Evolutionary conservation across 2,888 invertebrate genomes (phyloP), one percentile per base, ranked within the genome.

Genomic region (Cyrtodaria siliqua): DNA sequence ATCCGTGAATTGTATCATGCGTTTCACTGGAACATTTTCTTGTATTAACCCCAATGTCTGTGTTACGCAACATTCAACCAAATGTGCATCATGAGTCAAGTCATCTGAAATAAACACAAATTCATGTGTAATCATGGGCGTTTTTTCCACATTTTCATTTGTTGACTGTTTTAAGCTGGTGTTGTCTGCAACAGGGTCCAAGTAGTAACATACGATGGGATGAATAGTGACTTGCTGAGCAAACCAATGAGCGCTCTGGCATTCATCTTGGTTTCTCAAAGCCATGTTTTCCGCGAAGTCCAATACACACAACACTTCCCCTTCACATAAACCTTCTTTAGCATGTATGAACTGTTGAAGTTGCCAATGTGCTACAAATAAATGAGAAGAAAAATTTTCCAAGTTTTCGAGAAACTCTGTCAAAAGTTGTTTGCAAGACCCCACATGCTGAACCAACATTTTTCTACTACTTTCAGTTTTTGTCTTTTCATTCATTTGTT

Each of bases 191-290:
- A n/a, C n/a, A n/a, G n/a, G n/a, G 4, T 24, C 20, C 27, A 40
- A 9, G 29, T 33, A 66, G 38, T 73, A 73, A 29, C 66, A 66
- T n/a, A 73, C 72, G 38, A 66, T 66, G 14, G 72, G 72, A 61
- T 73, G 72, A 24, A 66, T 60, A 14, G 72, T 66, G 20, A 73
- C 49, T 61, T 73, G 66, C 8, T 66, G 50, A 12, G 38, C 50
- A 18, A 18, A 56, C 72, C 66, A 66, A 33, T 72, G 72, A 24
- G 72, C 72, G 60, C 60, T 60, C 27, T 72, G 72, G 44, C 72
- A 66, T 55, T 72, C 72, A 53, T 64, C 72, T 50, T 72, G 53
- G 23, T 72, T 52, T 52, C 55, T 52, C 2, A 52, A 16, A 14
- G 66, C 42, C 42, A 52, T 50, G 52, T 72, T 72, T 56, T 72